phyloP scores from a whole-genome alignment of 2,113 vertebrate genomes.

The Miniopterus natalensis region DNA sequence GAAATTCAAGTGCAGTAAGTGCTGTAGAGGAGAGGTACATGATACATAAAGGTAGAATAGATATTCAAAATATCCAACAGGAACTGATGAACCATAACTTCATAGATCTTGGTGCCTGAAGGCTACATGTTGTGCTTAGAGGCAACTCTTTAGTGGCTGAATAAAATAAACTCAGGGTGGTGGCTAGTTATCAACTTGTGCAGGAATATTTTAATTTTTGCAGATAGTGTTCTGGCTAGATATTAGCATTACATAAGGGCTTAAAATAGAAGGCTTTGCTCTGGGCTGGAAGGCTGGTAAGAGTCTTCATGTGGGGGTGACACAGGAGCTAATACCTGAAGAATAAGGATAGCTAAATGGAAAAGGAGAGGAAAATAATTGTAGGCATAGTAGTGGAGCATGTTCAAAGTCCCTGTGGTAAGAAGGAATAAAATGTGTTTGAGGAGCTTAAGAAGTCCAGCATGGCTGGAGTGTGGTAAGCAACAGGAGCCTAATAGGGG shows the following conservation, averaged over 20 bases:
- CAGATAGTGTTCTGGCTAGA: neutral
- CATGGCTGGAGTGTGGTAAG: neutral
- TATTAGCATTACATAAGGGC: neutral
- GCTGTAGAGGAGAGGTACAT: neutral
- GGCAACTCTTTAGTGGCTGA: neutral
- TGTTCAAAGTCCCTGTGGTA: neutral
- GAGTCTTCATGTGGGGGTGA: neutral
- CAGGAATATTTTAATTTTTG: slow-evolving; percentile 30
- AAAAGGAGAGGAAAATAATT: neutral
- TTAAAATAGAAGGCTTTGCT: slow-evolving; percentile 10
- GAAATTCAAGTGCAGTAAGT: neutral
- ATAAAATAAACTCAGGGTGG: neutral
- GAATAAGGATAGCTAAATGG: neutral
- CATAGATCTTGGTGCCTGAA: neutral
- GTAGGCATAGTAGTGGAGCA: neutral
- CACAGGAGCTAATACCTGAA: neutral
- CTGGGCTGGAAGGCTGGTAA: neutral
- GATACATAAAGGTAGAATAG: neutral
- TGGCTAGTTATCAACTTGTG: neutral
- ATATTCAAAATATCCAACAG: neutral
- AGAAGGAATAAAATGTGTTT: neutral
- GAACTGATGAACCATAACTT: neutral
- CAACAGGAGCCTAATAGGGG: neutral
- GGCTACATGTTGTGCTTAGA: neutral
- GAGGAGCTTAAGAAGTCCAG: neutral